Conservation (phyloP, 92 coral and sea anemone genomes). For the Porites cylindrica region DNA sequence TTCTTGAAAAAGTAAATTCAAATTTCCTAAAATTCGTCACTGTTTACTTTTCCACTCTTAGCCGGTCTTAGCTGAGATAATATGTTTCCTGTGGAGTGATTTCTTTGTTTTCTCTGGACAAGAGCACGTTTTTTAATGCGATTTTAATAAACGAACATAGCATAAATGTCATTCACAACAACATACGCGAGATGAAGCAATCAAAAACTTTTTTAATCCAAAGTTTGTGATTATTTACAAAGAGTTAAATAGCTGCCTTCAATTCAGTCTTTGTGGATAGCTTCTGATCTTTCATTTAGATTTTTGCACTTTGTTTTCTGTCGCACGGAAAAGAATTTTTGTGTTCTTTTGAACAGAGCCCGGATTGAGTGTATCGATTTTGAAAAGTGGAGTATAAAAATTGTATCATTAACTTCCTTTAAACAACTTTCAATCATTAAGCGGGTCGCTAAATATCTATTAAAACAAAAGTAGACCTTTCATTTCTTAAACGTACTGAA, state of each 20-base stretch:
- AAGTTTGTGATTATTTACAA: slow-evolving; percentile 24
- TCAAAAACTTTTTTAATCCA: slow-evolving; percentile 22
- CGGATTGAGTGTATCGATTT: not conserved
- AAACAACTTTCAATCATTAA: not conserved
- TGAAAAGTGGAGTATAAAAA: not conserved
- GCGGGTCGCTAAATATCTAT: too few relatives aligned
- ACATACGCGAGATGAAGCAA: slow-evolving; percentile 5
- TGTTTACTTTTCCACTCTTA: slow-evolving; percentile 39
- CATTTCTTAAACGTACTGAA: too few relatives aligned
- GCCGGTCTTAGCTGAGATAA: slow-evolving; percentile 18
- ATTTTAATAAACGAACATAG: slow-evolving; percentile 50
- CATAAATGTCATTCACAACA: slow-evolving; percentile 33
- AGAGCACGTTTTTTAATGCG: slow-evolving; percentile 57
- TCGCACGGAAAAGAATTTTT: too few relatives aligned
- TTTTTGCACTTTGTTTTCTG: not conserved
- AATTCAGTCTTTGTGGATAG: not conserved
- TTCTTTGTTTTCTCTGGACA: slow-evolving; percentile 30
- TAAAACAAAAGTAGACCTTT: too few relatives aligned
- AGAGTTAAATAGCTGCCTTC: not conserved
- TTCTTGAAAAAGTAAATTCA: slow-evolving; percentile 51
- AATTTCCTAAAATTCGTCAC: slow-evolving; percentile 30
- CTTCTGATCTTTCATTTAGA: not conserved
- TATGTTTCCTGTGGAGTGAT: slow-evolving; percentile 28
- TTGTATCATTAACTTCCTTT: not conserved
- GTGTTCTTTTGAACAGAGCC: not conserved